These are phyloP conservation scores for Drosophila kikkawai DNA, from an alignment of 1,140 invertebrate species.

Conservation along the genomic window DNA sequence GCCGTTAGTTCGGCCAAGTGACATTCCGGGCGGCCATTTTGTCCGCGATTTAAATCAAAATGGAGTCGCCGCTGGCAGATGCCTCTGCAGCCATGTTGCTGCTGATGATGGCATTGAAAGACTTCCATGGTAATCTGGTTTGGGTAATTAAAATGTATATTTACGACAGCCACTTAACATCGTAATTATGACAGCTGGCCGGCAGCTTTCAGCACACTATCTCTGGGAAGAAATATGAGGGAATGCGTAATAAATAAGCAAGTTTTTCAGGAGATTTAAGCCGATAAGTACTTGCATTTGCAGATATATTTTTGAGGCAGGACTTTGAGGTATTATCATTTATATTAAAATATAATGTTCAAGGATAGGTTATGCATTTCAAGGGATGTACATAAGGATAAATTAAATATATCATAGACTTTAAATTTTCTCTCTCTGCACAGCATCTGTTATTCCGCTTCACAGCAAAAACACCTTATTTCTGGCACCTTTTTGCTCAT, in stretches of 20 bases:
- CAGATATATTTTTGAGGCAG: not conserved
- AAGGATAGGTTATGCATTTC: too few relatives aligned
- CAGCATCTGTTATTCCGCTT: not conserved
- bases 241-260: conserved; percentile 15
- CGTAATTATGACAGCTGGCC: conserved; percentile 62
- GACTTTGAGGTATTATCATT: not conserved
- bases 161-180: conserved; percentile 72
- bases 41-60: conserved; percentile 46
- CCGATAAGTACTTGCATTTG: conserved; percentile 5
- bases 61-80: conserved; percentile 28
- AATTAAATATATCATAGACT: not conserved
- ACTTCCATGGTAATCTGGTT: not conserved
- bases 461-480: conserved; percentile 4
- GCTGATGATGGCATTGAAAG: not conserved
- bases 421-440: not conserved
- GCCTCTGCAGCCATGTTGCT: not conserved
- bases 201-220: conserved; percentile 7
- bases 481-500: conserved; percentile 48
- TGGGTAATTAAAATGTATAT: conserved; percentile 74
- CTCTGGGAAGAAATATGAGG: not conserved
- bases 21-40: conserved; percentile 18
- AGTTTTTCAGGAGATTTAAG: conserved; percentile 11
- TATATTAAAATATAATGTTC: not conserved
- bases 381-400: not conserved
- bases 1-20: conserved; percentile 8